phyloP scores from a whole-genome alignment of 1,140 invertebrate species.

The Trichonephila inaurata region DNA sequence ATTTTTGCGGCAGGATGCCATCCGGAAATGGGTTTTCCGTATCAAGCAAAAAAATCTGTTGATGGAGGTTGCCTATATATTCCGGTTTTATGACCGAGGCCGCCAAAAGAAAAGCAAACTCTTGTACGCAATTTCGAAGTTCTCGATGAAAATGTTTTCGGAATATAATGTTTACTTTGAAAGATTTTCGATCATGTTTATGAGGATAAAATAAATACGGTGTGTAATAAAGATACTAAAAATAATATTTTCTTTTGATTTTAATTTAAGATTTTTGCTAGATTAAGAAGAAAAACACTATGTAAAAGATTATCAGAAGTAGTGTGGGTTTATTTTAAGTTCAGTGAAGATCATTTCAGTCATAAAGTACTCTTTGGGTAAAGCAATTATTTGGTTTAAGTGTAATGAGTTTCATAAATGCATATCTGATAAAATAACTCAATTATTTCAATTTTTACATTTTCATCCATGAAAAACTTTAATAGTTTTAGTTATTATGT shows the following conservation, averaged over 20 bases:
- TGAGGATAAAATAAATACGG: background rate
- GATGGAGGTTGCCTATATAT: slow-evolving; percentile 29
- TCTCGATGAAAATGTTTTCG: slow-evolving; percentile 4
- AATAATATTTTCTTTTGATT: background rate
- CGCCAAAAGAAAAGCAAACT: slow-evolving; percentile 15
- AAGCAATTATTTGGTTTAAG: no score
- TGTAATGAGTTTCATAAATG: no score
- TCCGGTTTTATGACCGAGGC: slow-evolving; percentile 17
- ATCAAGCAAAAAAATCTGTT: slow-evolving; percentile 63
- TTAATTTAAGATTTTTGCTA: no score
- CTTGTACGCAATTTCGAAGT: background rate
- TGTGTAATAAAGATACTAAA: background rate
- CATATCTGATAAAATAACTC: no score
- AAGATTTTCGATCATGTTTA: background rate
- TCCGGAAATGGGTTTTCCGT: slow-evolving; percentile 56
- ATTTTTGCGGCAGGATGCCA: slow-evolving; percentile 29
- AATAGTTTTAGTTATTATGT: no score
- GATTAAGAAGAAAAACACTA: no score
- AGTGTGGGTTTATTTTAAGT: no score
- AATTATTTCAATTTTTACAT: no score
- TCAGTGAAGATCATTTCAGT: no score
- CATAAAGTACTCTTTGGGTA: no score
- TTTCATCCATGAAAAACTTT: no score
- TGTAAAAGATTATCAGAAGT: no score
- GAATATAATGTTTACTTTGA: slow-evolving; percentile 29